Conservation (phyloP, 2,113 vertebrate species). For the Pterocles gutturalis region DNA sequence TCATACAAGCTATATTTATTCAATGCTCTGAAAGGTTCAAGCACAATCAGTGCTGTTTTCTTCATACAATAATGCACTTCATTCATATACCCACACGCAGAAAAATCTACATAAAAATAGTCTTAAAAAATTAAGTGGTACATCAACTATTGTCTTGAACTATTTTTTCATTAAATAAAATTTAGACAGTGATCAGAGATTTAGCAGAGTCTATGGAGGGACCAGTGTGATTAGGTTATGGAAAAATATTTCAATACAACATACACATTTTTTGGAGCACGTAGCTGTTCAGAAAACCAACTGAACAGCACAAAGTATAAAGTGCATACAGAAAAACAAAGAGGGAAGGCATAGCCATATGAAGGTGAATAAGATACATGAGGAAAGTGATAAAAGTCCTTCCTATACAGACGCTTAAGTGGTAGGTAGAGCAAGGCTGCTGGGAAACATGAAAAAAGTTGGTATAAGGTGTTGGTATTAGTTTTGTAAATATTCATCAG, state of each 20-base stretch:
- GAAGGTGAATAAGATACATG: not conserved
- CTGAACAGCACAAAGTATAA: not conserved
- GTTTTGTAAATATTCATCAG: not conserved
- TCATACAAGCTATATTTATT: not conserved
- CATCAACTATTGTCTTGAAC: not conserved
- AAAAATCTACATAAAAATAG: not conserved
- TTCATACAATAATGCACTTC: not conserved
- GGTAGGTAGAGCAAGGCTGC: not conserved
- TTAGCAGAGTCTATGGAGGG: not conserved
- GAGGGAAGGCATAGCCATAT: not conserved
- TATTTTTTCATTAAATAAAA: not conserved
- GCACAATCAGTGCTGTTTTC: not conserved
- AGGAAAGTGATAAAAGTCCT: not conserved
- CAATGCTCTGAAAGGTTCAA: not conserved
- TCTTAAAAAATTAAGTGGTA: not conserved
- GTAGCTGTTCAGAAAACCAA: not conserved
- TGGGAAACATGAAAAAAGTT: not conserved
- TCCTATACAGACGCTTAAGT: not conserved
- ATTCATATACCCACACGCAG: not conserved
- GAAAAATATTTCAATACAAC: not conserved
- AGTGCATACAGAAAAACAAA: not conserved
- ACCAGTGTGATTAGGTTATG: not conserved
- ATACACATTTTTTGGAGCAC: not conserved
- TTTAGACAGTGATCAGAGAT: not conserved
- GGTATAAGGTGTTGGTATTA: not conserved